These are phyloP conservation scores for Drosophila paramelanica DNA, from an alignment of 2,888 invertebrate species.

Conservation along the genomic window DNA sequence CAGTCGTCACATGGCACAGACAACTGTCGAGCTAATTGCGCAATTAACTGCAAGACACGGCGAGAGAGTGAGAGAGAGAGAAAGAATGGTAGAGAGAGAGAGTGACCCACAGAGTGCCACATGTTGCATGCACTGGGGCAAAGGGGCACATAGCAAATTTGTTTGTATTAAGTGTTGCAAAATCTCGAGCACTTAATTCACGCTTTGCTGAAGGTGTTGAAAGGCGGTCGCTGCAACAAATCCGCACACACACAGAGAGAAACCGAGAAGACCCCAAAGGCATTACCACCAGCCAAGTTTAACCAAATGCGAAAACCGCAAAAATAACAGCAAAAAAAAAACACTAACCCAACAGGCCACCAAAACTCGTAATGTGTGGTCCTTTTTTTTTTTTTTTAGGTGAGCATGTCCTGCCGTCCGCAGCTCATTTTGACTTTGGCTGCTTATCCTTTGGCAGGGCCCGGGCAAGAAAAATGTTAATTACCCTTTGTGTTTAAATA, in stretches of 20 bases:
- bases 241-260: slow-evolving; percentile 16
- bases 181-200: slow-evolving; percentile 83
- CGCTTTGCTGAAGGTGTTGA: slow-evolving; percentile 79
- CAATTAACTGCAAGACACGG: slow-evolving; percentile 69
- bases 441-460: slow-evolving; percentile 70
- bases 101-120: slow-evolving; percentile 62
- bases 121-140: slow-evolving; percentile 64
- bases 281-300: slow-evolving; percentile 73
- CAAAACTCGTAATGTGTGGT: slow-evolving; percentile 58
- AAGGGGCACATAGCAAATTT: slow-evolving; percentile 55
- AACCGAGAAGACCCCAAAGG: slow-evolving; percentile 35
- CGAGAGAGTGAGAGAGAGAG: slow-evolving; percentile 6
- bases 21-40: slow-evolving; percentile 73
- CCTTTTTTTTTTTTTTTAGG: slow-evolving; percentile 51
- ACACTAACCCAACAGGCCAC: slow-evolving; percentile 8
- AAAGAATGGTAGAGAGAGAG: slow-evolving; percentile 1
- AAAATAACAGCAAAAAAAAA: slow-evolving; percentile 41
- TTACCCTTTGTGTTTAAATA: slow-evolving; percentile 81
- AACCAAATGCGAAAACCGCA: slow-evolving; percentile 83
- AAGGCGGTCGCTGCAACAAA: slow-evolving; percentile 59
- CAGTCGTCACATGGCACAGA: slow-evolving; percentile 68
- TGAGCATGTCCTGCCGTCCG: slow-evolving; percentile 26
- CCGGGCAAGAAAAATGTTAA: slow-evolving; percentile 78
- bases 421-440: slow-evolving; percentile 74
- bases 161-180: slow-evolving; percentile 73